These are phyloP conservation scores for Ligdia adustata DNA, from an alignment of 2,888 invertebrate genomes.

Conservation along the genomic window DNA sequence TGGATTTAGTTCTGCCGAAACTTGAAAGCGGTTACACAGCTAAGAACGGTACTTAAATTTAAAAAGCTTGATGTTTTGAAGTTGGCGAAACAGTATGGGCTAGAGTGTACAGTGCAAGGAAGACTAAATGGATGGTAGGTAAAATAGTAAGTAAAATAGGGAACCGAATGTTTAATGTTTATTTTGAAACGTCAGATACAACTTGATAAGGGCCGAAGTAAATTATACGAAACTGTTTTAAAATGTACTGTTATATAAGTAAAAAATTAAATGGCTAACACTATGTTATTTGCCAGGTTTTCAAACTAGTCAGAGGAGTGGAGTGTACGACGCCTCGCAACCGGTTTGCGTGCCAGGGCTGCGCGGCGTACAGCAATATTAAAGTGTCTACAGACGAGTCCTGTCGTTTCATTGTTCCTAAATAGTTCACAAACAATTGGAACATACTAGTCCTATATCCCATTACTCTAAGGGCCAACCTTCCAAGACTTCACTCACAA, in stretches of 20 bases:
- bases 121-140: background rate
- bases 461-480: too few species aligned
- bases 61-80: background rate
- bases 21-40: background rate
- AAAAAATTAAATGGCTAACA: too few species aligned
- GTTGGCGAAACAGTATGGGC: slow-evolving; percentile 2
- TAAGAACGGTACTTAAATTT: background rate
- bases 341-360: too few species aligned
- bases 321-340: too few species aligned
- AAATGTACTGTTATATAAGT: background rate
- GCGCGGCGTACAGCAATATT: too few species aligned
- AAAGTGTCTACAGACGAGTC: too few species aligned
- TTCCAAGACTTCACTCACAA: too few species aligned
- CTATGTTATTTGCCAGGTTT: too few species aligned
- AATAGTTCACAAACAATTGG: too few species aligned
- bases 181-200: background rate
- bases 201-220: background rate
- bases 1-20: slow-evolving; percentile 22
- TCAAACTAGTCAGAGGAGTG: too few species aligned
- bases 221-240: background rate
- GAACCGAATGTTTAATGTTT: slow-evolving; percentile 3
- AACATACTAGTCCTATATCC: too few species aligned
- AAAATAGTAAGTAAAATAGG: background rate
- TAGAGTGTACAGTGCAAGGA: background rate
- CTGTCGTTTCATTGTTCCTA: too few species aligned